Evolutionary conservation across 2,888 invertebrate genomes (phyloP).

Genomic region (Cancer borealis): DNA sequence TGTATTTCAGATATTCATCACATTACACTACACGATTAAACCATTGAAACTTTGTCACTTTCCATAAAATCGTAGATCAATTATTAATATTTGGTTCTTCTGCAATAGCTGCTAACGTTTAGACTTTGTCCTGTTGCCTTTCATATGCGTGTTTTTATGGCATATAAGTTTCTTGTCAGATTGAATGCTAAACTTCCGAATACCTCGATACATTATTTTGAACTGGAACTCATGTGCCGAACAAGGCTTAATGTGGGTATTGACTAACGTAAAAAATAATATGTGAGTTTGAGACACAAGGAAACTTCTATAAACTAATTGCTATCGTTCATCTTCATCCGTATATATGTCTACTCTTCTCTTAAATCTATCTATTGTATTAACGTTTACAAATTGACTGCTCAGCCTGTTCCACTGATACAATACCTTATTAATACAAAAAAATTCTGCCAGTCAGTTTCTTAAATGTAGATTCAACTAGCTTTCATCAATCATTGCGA

Average conservation of each 20-base stretch:
- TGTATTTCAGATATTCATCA: neutral
- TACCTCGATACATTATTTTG: neutral
- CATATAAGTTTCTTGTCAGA: neutral
- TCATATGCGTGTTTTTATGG: neutral
- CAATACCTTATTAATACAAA: too few species aligned
- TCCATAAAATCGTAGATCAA: neutral
- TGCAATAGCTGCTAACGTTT: neutral
- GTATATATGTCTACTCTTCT: too few species aligned
- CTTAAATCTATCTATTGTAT: too few species aligned
- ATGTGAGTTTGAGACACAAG: too few species aligned
- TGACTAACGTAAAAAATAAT: neutral
- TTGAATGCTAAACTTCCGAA: neutral
- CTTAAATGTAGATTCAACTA: too few species aligned
- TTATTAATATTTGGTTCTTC: neutral
- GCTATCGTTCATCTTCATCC: too few species aligned
- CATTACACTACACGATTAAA: neutral
- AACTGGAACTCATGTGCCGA: neutral
- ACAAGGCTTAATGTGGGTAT: neutral
- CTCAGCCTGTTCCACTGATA: too few species aligned
- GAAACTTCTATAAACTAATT: too few species aligned
- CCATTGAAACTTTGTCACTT: neutral
- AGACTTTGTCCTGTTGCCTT: neutral
- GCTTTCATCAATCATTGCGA: too few species aligned
- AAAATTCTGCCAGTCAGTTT: too few species aligned
- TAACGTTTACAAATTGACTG: too few species aligned